A percentile compares a stretch with the other conserved stretches of the same genome.
Conservation (phyloP, 2,888 invertebrate genomes). For the Cantharis nigra region DNA sequence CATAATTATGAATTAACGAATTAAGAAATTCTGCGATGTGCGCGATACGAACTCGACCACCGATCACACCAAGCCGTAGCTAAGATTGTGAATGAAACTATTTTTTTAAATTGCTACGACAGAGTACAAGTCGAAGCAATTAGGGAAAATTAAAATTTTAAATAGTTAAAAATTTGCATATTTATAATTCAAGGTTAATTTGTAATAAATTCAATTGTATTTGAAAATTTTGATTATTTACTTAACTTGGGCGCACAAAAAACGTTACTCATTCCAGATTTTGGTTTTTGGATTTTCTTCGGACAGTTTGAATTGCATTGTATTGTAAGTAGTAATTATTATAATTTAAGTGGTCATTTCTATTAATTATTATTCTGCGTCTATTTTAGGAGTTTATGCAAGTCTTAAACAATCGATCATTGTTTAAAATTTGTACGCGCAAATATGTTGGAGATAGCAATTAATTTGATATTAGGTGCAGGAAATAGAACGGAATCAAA, state of each 20-base stretch:
- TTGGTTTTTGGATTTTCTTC: not conserved
- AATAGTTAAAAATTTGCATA: not conserved
- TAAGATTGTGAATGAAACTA: not conserved
- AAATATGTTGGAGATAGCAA: slow-evolving; percentile 7
- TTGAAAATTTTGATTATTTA: not conserved
- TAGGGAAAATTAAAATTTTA: not conserved
- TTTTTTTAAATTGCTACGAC: not conserved
- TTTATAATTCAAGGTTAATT: not conserved
- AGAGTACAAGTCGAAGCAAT: not conserved
- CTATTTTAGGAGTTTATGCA: slow-evolving; percentile 13
- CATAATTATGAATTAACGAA: no score
- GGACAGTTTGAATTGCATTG: not conserved
- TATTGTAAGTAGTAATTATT: not conserved
- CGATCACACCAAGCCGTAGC: no score
- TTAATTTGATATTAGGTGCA: not conserved
- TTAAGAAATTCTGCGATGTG: no score
- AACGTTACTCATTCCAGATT: not conserved
- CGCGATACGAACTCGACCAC: no score
- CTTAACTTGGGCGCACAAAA: not conserved
- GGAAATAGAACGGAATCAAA: no score
- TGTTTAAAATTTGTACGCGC: slow-evolving; percentile 25
- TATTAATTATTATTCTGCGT: slow-evolving; percentile 20
- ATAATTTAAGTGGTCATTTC: not conserved
- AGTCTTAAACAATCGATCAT: slow-evolving; percentile 17
- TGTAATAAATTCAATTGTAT: not conserved